phyloP scores from a whole-genome alignment of 1,140 invertebrate genomes.

The Muscidifurax raptorellus region DNA sequence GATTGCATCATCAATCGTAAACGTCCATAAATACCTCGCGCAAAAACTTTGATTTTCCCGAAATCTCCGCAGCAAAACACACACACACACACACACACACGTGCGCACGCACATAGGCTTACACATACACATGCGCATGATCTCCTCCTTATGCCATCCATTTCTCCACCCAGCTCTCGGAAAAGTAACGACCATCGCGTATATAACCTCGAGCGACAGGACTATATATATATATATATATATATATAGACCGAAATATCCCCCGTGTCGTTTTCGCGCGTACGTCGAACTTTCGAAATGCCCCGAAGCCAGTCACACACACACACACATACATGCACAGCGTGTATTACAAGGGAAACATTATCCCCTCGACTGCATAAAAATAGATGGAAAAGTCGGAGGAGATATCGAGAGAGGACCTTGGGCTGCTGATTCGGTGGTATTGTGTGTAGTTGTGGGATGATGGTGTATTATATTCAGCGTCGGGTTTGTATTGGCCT shows the following conservation, averaged over 20 bases:
- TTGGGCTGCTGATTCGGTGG: background rate
- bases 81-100: background rate
- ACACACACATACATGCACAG: background rate
- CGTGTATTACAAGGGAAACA: conserved; percentile 14
- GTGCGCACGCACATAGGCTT: too few relatives aligned
- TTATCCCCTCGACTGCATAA: conserved; percentile 15
- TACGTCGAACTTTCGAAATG: background rate
- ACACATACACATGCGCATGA: background rate
- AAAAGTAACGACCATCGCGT: background rate
- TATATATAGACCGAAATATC: background rate
- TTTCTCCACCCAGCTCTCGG: background rate
- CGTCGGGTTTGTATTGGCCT: background rate
- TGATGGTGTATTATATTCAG: background rate
- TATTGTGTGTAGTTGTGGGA: background rate
- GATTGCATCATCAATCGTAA: background rate
- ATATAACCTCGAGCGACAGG: background rate
- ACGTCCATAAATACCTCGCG: too few relatives aligned
- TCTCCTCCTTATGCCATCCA: background rate
- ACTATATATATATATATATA: background rate
- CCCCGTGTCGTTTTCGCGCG: background rate
- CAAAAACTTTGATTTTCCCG: background rate
- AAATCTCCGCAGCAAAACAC: background rate
- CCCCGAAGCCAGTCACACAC: background rate
- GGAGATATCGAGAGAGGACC: background rate
- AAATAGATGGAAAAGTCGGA: conserved; percentile 12